phyloP scores from a whole-genome alignment of 1,140 invertebrate species.

The Lutraria rhynchaena region DNA sequence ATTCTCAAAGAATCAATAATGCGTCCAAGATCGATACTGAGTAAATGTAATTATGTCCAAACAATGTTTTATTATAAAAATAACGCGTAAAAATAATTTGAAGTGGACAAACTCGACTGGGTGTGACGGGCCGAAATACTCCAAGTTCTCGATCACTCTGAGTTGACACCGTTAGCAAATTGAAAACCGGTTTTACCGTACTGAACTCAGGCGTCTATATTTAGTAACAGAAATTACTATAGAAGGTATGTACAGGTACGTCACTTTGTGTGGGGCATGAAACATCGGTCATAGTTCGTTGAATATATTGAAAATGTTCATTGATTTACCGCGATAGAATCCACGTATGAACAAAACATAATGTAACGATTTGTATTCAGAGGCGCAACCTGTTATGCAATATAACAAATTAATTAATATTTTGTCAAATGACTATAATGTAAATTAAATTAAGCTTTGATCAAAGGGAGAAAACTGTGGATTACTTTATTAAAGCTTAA shows the following conservation, averaged over 20 bases:
- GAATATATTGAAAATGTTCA: no score
- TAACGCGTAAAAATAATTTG: not conserved
- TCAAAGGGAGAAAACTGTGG: no score
- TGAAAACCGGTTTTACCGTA: slow-evolving; percentile 44
- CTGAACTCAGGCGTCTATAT: not conserved
- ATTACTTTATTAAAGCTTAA: no score
- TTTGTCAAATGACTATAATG: no score
- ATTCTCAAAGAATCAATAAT: slow-evolving; percentile 6
- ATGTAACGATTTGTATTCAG: no score
- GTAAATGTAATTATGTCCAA: not conserved
- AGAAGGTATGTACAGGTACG: not conserved
- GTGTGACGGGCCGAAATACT: slow-evolving; percentile 33
- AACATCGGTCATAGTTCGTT: not conserved
- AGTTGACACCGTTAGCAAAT: slow-evolving; percentile 46
- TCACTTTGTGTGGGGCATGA: no score
- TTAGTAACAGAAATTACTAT: not conserved
- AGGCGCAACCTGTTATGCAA: no score
- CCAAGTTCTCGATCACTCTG: not conserved
- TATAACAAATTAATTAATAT: no score
- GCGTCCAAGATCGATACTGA: not conserved
- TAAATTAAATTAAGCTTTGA: no score
- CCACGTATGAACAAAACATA: no score
- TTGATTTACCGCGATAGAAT: no score
- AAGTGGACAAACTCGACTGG: slow-evolving; percentile 7
- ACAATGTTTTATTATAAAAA: not conserved